These are phyloP conservation scores for Dicerorhinus sumatrensis DNA, from an alignment of 2,113 vertebrate species.

Conservation along the genomic window DNA sequence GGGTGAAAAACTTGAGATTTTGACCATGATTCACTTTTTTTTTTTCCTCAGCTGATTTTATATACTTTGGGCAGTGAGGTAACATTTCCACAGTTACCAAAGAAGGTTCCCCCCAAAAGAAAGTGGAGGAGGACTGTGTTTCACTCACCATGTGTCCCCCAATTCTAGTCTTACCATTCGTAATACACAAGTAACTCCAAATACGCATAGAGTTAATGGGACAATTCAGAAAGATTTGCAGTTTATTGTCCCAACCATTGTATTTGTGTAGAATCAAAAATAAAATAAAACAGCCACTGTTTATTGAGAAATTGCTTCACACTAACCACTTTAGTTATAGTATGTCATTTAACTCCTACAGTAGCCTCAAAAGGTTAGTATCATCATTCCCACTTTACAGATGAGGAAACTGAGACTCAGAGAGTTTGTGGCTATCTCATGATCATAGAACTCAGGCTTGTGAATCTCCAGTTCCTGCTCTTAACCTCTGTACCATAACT, in stretches of 20 bases:
- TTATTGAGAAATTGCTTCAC: not conserved
- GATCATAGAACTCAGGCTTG: not conserved
- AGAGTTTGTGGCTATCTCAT: not conserved
- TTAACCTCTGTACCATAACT: not conserved
- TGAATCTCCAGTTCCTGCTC: not conserved
- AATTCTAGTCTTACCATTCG: not conserved
- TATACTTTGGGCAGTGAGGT: not conserved
- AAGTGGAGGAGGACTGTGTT: not conserved
- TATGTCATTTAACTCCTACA: not conserved
- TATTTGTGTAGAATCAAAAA: constrained; percentile 31
- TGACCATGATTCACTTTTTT: not conserved
- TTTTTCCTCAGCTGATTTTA: constrained; percentile 39
- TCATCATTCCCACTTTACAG: not conserved
- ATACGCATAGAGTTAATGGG: not conserved
- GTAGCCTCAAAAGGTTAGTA: not conserved
- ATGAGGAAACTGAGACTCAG: constrained; percentile 10
- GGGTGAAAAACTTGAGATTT: constrained; percentile 19
- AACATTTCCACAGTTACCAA: constrained; percentile 20
- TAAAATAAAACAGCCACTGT: constrained; percentile 6
- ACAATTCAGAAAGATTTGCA: constrained; percentile 13
- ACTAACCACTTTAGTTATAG: not conserved
- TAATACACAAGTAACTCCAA: not conserved
- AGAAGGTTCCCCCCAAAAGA: not conserved
- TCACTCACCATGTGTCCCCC: not conserved
- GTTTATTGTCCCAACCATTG: not conserved